Conservation (phyloP, 1,140 invertebrate species). For the Drosophila saltans region DNA sequence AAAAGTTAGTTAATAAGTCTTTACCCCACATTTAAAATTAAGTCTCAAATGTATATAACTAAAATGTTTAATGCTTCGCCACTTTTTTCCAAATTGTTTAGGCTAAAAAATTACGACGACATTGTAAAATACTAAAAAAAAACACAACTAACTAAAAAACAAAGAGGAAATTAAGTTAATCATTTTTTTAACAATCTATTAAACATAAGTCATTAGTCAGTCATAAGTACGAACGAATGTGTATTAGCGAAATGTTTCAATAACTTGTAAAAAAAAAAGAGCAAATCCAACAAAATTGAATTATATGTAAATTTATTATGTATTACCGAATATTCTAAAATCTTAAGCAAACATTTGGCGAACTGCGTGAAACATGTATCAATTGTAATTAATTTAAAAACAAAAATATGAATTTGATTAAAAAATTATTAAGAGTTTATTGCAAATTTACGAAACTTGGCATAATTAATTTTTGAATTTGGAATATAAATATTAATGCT, state of each 20-base stretch:
- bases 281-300: slow-evolving; percentile 43
- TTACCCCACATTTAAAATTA: slow-evolving; percentile 21
- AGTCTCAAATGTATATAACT: slow-evolving; percentile 77
- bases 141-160: slow-evolving; percentile 8
- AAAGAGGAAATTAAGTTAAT: slow-evolving; percentile 36
- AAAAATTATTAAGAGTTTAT: slow-evolving; percentile 16
- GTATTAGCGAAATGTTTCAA: slow-evolving; percentile 67
- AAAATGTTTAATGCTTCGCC: slow-evolving; percentile 18
- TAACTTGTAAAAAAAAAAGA: slow-evolving; percentile 55
- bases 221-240: slow-evolving; percentile 66
- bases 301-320: slow-evolving; percentile 16
- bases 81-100: slow-evolving; percentile 59
- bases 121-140: slow-evolving; percentile 76
- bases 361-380: slow-evolving; percentile 55
- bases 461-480: no score
- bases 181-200: slow-evolving; percentile 54
- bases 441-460: neutral
- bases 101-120: slow-evolving; percentile 28
- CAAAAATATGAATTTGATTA: slow-evolving; percentile 41
- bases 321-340: slow-evolving; percentile 40
- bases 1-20: slow-evolving; percentile 52
- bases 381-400: slow-evolving; percentile 56
- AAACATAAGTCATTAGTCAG: slow-evolving; percentile 77
- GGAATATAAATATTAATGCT: no score
- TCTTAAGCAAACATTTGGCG: slow-evolving; percentile 47